Conservation (phyloP, 2,888 invertebrate genomes). For the Nomada goodeniana region DNA sequence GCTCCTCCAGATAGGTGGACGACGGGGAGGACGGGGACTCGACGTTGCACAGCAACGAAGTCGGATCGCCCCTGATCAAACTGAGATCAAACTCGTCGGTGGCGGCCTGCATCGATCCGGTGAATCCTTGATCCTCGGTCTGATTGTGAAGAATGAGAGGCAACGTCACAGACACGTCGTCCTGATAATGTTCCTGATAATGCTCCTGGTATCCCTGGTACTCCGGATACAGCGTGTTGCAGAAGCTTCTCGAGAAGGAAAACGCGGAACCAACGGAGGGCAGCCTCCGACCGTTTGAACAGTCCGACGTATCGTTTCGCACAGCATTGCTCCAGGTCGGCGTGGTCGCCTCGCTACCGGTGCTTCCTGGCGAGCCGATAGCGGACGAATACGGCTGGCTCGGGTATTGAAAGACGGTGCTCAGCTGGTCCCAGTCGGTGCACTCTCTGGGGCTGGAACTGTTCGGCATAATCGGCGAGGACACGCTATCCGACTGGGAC, state of each 20-base stretch:
- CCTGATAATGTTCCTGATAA: slow-evolving; percentile 66
- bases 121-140: slow-evolving; percentile 51
- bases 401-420: slow-evolving; percentile 76
- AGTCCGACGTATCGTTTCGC: slow-evolving; percentile 36
- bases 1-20: slow-evolving; percentile 67
- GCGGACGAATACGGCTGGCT: slow-evolving; percentile 48
- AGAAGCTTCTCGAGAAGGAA: slow-evolving; percentile 78
- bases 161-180: slow-evolving; percentile 50
- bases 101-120: slow-evolving; percentile 67
- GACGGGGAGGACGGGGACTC: slow-evolving; percentile 64
- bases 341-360: slow-evolving; percentile 75
- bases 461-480: slow-evolving; percentile 58
- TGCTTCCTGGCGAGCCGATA: slow-evolving; percentile 74
- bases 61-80: slow-evolving; percentile 81
- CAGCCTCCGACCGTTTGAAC: slow-evolving; percentile 62
- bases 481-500: slow-evolving; percentile 63
- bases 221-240: slow-evolving; percentile 62
- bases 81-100: slow-evolving; percentile 81
- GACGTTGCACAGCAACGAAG: slow-evolving; percentile 67
- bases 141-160: slow-evolving; percentile 42
- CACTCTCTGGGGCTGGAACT: slow-evolving; percentile 65
- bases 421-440: slow-evolving; percentile 77
- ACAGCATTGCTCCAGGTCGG: slow-evolving; percentile 72
- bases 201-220: slow-evolving; percentile 61
- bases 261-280: slow-evolving; percentile 80